Evolutionary conservation across 2,888 invertebrate genomes (phyloP), one percentile per base, ranked within the genome.

Genomic region (Melinopterus prodromus): DNA sequence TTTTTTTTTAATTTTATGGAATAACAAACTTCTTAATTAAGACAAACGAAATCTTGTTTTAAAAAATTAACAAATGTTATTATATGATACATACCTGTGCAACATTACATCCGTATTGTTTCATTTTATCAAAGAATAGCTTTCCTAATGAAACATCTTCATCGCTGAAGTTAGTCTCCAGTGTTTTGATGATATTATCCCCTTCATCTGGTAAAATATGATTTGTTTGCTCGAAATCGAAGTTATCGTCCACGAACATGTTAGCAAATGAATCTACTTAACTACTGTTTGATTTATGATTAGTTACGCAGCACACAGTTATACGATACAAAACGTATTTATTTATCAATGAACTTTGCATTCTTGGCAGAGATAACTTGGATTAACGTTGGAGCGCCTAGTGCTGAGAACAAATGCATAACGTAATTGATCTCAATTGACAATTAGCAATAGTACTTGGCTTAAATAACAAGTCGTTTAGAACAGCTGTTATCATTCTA

Each of bases 251-350:
- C 76, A 76, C 53, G 9, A 12, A 53, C 53, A 53, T 53, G 53
- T 53, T 53, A 9, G 7, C 53, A 12, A 12, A 53, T 53, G 53
- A 53, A 12, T 53, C 9, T 53, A 53, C 1, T 53, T 3, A 9
- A 53, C 53, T 12, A 53, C 53, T 53, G 53, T 53, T 53, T 53
- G 7, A 12, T 2, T 53, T 9, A 53, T 53, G 7, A 12, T 38
- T 6, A 6, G 9, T 53, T 53, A 12, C 12, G 53, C 26, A 26
- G 2, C 26, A 26, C 26, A 26, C 26, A 26, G 26, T 26, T 26
- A 26, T 26, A 26, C 93, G 81, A 93, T 93, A 81, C 90, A 92
- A 79, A n/a, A 16, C 16, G 71, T 9, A 71, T 71, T 71, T 16
- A 71, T 26, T 71, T 71, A 15, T 71, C 5, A 14, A 26, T 71